Base-by-base conservation (phyloP, 2,113 vertebrate genomes). In the Nothobranchius kuhntae region DNA sequence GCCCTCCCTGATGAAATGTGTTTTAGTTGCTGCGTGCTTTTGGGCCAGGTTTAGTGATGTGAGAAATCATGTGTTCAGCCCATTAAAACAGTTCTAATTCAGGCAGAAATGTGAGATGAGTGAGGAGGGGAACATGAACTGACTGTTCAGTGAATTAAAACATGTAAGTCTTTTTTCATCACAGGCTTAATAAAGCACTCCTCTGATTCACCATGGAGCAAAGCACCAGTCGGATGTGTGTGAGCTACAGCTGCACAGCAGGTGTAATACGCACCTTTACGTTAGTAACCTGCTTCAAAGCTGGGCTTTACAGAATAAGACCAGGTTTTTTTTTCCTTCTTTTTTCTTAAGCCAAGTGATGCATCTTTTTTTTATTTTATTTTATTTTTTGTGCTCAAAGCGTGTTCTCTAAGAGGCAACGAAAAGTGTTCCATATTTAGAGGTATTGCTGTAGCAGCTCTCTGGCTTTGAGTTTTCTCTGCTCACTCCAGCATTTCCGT, bases 181-280 rank as follows among this genome's bases (percentile, higher is more conserved):
- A 13, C 38, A 42, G 53, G 24, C 44, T 68, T 45, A 45, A 3
- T 21, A 30, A 13, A 53, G 45, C 53, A 56, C 55, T 42, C 15
- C 8, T 53, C 14, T 3, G 13, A 15, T 0, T 35, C 51, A 52
- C 11, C 6, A 15, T 35, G 50, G 17, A n/a, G 30, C 30, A 26
- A 26, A 53, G 26, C 35, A 17, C 15, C 21, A 15, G 57, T 58
- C 47, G 5, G 8, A 44, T 17, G 44, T 13, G 7, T 51, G 35
- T 60, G 9, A 11, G 26, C 17, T 58, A 44, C 13, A 42, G 52
- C 52, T 42, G 11, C 56, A 17, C 35, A 59, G 72, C 38, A 62
- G 38, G 45, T 26, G n/a, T 47, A 13, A 30, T 55, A 36, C 51
- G 58, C 21, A 61, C 17, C 17, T 61, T 3, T 8, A 7, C 48